Percentiles rank a stretch among this genome's conserved stretches.
Evolutionary conservation across 2,797 vertebrate genomes (phyloP).

Genomic region (Orientallactaga sibirica): DNA sequence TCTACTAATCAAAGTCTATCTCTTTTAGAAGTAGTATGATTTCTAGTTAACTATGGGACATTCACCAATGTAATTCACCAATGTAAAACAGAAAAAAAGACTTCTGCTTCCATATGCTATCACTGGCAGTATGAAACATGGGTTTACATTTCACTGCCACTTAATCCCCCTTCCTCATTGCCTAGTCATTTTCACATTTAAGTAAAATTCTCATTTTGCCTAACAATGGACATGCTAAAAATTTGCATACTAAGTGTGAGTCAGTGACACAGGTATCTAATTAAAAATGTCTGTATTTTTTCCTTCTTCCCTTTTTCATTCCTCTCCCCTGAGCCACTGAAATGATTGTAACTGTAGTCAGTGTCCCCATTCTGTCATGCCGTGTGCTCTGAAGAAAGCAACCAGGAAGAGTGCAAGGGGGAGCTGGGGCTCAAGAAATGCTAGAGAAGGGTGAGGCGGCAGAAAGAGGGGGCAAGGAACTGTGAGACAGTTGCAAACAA

Average conservation of each 20-base stretch:
- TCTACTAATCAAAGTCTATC: neutral
- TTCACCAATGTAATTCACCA: rapidly evolving
- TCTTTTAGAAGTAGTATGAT: neutral
- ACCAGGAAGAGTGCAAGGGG: slow-evolving; percentile 19
- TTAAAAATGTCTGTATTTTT: slow-evolving; percentile 80
- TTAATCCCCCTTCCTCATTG: slow-evolving; percentile 81
- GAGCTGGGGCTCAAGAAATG: neutral
- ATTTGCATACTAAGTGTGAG: slow-evolving; percentile 86
- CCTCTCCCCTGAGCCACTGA: slow-evolving; percentile 82
- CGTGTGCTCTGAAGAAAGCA: slow-evolving; percentile 67
- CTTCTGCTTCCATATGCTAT: neutral
- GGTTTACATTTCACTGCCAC: slow-evolving; percentile 67
- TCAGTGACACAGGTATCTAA: slow-evolving; percentile 82
- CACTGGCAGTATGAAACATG: neutral
- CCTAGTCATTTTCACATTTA: slow-evolving; percentile 82
- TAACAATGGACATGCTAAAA: slow-evolving; percentile 83
- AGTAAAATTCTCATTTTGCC: slow-evolving; percentile 84
- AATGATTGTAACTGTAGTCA: slow-evolving; percentile 79
- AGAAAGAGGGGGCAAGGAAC: neutral
- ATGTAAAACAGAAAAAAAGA: no score
- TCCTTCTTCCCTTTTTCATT: slow-evolving; percentile 66
- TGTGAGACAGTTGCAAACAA: neutral
- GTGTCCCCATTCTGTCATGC: slow-evolving; percentile 87
- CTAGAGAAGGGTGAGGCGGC: neutral
- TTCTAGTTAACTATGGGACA: slow-evolving; percentile 15